A percentile compares a stretch with the other conserved stretches of the same genome.
Conservation (phyloP, 53 echinoderm and acorn worm species). For the Zoroaster sp. region DNA sequence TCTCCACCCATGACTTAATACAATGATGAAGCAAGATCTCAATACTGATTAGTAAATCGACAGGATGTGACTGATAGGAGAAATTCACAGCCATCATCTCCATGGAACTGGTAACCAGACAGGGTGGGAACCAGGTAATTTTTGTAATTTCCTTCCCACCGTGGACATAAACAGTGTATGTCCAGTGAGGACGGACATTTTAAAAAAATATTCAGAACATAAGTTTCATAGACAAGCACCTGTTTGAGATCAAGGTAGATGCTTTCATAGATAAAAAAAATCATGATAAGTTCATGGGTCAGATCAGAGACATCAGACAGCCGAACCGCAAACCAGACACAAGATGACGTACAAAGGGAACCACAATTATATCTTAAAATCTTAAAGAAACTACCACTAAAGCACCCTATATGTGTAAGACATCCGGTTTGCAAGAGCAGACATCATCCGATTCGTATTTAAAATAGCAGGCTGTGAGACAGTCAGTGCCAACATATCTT, state of each 20-base stretch:
- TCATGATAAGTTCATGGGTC: not conserved
- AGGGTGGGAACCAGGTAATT: conserved; percentile 26
- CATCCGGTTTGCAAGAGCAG: not conserved
- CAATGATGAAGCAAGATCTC: not conserved
- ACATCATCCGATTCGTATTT: not conserved
- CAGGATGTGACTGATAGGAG: not conserved
- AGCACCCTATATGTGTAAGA: not conserved
- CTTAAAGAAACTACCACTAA: not conserved
- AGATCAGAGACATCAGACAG: not conserved
- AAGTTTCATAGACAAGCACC: too few relatives aligned
- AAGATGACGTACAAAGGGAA: not conserved
- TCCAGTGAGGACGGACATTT: too few relatives aligned
- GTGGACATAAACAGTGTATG: not conserved
- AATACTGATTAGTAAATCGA: not conserved
- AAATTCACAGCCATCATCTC: not conserved
- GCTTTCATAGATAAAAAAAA: not conserved
- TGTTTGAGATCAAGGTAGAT: not conserved
- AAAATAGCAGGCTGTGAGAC: too few relatives aligned
- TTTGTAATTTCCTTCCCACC: not conserved
- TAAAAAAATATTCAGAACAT: too few relatives aligned
- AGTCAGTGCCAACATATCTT: too few relatives aligned
- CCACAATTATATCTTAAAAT: not conserved
- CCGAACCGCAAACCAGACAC: not conserved
- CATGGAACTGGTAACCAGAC: conserved; percentile 1
- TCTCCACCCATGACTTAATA: not conserved